Conservation (phyloP, 2,113 vertebrate genomes). For the Pygoscelis antarcticus region DNA sequence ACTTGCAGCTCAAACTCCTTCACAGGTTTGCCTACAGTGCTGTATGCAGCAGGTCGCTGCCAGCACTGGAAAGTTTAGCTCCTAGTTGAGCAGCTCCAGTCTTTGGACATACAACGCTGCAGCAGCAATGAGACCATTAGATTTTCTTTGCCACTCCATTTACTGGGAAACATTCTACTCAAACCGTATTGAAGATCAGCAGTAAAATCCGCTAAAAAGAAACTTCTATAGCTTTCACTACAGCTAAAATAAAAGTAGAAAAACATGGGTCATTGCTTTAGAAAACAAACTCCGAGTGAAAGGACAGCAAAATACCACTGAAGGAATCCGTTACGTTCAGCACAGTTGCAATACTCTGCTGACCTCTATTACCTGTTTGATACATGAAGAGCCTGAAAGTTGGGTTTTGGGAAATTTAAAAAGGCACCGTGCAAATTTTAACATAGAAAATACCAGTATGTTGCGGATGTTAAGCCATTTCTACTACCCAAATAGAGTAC, state of each 20-base stretch:
- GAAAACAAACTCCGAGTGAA: background rate
- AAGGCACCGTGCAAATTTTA: background rate
- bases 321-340: background rate
- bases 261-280: accelerated
- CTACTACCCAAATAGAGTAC: background rate
- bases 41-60: background rate
- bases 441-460: background rate
- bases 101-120: accelerated
- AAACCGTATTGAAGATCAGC: background rate
- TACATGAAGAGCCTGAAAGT: background rate
- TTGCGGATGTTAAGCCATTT: background rate
- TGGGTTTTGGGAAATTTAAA: background rate
- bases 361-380: background rate
- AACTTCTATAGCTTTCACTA: background rate
- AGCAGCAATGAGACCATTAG: background rate
- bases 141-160: background rate
- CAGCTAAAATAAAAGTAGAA: background rate
- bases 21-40: background rate
- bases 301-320: background rate
- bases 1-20: background rate
- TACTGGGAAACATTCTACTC: background rate
- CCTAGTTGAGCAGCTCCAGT: background rate
- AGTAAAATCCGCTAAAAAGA: background rate
- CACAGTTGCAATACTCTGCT: background rate
- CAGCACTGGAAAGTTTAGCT: background rate